These are phyloP conservation scores for Caradrina clavipalpis DNA, from an alignment of 2,888 invertebrate genomes.

Conservation along the genomic window DNA sequence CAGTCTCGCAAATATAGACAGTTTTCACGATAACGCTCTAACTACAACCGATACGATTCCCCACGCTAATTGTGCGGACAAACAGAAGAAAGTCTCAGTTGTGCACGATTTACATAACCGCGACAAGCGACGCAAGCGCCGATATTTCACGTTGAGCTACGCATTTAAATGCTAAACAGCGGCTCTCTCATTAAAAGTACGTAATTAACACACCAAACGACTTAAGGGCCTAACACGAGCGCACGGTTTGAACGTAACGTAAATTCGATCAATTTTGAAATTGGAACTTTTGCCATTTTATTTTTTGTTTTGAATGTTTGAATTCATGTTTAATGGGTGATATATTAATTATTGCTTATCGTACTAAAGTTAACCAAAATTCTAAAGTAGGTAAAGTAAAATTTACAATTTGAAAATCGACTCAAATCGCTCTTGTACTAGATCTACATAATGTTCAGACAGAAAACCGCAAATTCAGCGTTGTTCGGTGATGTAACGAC, in stretches of 20 bases:
- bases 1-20: constrained; percentile 25
- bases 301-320: too few species aligned
- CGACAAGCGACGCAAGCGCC: constrained; percentile 43
- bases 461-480: neutral
- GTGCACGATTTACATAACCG: constrained; percentile 75
- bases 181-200: constrained; percentile 42
- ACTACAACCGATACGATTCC: constrained; percentile 59
- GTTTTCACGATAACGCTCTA: constrained; percentile 51
- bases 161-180: constrained; percentile 52
- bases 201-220: constrained; percentile 11
- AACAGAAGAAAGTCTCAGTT: constrained; percentile 76
- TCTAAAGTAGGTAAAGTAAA: too few species aligned
- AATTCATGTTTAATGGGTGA: too few species aligned
- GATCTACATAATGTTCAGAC: neutral
- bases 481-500: constrained; percentile 32
- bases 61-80: constrained; percentile 69
- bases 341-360: too few species aligned
- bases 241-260: too few species aligned
- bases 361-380: too few species aligned
- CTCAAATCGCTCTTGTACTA: too few species aligned
- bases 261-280: too few species aligned
- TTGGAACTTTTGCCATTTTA: too few species aligned
- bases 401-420: too few species aligned
- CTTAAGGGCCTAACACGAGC: neutral
- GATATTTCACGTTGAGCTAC: constrained; percentile 47